phyloP scores from a whole-genome alignment of 2,113 vertebrate genomes.

The Spea bombifrons region DNA sequence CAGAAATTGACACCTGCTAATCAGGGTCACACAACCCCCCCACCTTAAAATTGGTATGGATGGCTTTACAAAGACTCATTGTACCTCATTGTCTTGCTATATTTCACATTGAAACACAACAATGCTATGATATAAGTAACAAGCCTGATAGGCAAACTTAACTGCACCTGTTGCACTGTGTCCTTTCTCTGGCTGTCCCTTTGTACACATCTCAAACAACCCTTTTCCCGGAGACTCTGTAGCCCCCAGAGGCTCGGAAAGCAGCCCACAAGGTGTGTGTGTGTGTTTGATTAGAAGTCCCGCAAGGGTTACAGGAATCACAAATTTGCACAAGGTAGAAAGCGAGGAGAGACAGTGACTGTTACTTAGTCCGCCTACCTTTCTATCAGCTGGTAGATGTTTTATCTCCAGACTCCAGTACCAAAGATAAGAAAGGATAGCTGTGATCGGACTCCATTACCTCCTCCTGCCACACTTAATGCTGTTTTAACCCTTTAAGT shows the following conservation, averaged over 20 bases:
- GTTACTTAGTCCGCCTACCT: conserved; percentile 11
- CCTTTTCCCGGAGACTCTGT: background rate
- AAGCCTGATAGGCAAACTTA: background rate
- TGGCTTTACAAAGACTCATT: conserved; percentile 4
- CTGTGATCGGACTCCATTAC: background rate
- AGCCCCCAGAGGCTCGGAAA: background rate
- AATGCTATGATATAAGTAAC: conserved; percentile 9
- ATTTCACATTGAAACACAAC: conserved; percentile 9
- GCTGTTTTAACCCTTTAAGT: conserved; percentile 2
- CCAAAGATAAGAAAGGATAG: conserved; percentile 9
- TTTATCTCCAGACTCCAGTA: conserved; percentile 9
- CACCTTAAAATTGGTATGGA: background rate
- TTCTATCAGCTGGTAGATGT: conserved; percentile 25
- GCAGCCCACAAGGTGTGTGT: background rate
- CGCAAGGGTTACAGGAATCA: background rate
- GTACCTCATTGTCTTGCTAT: background rate
- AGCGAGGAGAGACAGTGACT: background rate
- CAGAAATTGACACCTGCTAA: conserved; percentile 16
- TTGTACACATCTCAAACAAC: background rate
- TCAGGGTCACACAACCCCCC: background rate
- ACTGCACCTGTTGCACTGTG: conserved; percentile 31
- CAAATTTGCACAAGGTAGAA: background rate
- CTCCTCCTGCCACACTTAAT: background rate
- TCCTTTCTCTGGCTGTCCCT: background rate
- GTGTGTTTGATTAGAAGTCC: background rate